Conservation (phyloP, 2,113 vertebrate species). For the Pseudorhombus dupliciocellatus region DNA sequence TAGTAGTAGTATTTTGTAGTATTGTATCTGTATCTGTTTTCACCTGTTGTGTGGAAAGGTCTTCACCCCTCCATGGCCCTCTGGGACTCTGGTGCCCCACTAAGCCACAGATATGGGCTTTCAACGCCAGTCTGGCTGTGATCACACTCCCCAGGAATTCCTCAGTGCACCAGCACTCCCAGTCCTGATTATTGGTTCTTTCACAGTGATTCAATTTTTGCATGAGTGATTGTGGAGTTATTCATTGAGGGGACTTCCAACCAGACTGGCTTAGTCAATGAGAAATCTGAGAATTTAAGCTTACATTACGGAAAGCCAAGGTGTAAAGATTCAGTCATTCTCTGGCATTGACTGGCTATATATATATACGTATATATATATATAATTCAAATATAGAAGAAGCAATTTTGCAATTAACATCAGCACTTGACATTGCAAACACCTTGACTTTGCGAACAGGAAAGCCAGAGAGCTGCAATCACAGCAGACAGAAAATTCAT, state of each 20-base stretch:
- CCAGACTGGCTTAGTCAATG: background rate
- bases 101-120: constrained; percentile 63
- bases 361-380: background rate
- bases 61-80: background rate
- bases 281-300: background rate
- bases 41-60: background rate
- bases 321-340: background rate
- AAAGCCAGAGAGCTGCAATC: background rate
- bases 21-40: no score
- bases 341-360: no score
- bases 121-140: constrained; percentile 60
- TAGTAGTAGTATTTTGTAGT: no score
- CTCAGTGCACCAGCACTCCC: constrained; percentile 42
- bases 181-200: constrained; percentile 40
- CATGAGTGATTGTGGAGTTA: constrained; percentile 45
- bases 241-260: constrained; percentile 20
- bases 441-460: background rate
- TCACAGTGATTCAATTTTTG: constrained; percentile 48
- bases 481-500: background rate
- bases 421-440: background rate
- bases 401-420: background rate
- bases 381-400: background rate
- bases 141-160: constrained; percentile 69
- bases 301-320: constrained; percentile 5
- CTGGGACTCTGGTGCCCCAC: constrained; percentile 47